A percentile compares a stretch with the other conserved stretches of the same genome.
These are phyloP conservation scores for Phrynocephalus forsythii DNA, from an alignment of 2,797 vertebrate genomes.

Conservation along the genomic window DNA sequence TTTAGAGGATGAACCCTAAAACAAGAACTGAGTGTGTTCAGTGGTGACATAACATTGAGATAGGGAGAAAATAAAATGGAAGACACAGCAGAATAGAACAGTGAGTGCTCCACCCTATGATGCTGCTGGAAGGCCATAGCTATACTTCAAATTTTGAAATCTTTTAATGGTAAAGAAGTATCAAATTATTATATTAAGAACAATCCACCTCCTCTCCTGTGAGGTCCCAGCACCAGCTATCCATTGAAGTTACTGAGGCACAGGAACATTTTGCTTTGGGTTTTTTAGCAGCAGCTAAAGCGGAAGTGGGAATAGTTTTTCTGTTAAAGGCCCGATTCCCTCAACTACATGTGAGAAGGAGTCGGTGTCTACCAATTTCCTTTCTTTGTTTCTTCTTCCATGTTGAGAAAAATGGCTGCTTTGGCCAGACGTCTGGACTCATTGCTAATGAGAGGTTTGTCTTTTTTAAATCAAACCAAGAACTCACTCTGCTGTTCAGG, in stretches of 20 bases:
- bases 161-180: background rate
- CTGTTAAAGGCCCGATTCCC: too few relatives aligned
- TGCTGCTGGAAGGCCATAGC: background rate
- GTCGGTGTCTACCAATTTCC: too few relatives aligned
- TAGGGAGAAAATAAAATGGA: background rate
- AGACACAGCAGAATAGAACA: background rate
- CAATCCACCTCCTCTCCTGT: too few relatives aligned
- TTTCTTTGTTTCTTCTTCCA: too few relatives aligned
- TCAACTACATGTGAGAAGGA: background rate
- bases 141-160: background rate
- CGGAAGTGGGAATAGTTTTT: background rate
- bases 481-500: background rate
- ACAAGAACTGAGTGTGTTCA: background rate
- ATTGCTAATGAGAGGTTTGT: background rate
- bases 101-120: background rate
- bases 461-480: background rate
- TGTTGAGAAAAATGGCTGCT: background rate
- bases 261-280: background rate
- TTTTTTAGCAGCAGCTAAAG: background rate
- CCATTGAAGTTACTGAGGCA: background rate
- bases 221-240: background rate
- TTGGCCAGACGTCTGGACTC: background rate
- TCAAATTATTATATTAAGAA: background rate
- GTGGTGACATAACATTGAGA: background rate
- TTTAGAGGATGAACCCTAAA: background rate